Evolutionary conservation across 1,140 invertebrate genomes (phyloP).

Genomic region (Halyomorpha halys): DNA sequence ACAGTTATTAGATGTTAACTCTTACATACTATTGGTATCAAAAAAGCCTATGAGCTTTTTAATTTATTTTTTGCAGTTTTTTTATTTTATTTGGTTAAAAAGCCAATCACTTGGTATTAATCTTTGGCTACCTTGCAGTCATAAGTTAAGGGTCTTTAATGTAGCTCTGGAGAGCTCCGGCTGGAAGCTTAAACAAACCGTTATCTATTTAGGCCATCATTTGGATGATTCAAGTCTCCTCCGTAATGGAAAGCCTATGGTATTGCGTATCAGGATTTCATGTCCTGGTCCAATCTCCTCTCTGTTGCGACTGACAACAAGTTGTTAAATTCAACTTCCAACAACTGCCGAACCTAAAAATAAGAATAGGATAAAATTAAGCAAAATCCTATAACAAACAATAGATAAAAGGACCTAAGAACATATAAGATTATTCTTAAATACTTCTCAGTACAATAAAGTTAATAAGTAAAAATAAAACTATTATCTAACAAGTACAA

Average conservation of each 20-base stretch:
- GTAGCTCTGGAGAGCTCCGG: background rate
- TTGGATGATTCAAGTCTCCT: conserved; percentile 10
- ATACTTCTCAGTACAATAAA: no score
- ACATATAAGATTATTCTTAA: no score
- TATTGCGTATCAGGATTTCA: conserved; percentile 42
- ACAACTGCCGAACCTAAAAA: conserved; percentile 66
- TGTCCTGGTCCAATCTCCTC: conserved; percentile 49
- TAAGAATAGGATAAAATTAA: no score
- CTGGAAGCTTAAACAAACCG: conserved; percentile 1
- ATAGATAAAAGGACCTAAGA: no score
- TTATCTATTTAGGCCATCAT: conserved; percentile 19
- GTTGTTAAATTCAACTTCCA: conserved; percentile 85
- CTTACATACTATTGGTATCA: conserved; percentile 5
- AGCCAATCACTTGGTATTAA: conserved; percentile 4
- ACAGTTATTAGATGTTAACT: no score
- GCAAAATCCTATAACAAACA: no score
- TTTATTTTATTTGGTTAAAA: background rate
- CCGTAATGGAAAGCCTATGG: conserved; percentile 1
- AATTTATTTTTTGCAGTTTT: background rate
- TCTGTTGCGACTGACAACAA: conserved; percentile 77
- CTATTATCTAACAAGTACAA: no score
- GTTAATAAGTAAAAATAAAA: no score
- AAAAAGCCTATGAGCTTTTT: conserved; percentile 3
- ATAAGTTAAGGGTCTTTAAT: background rate
- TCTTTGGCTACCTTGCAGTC: conserved; percentile 16